Evolutionary conservation across 2,888 invertebrate genomes (phyloP).

Genomic region (Anticlea derivata): DNA sequence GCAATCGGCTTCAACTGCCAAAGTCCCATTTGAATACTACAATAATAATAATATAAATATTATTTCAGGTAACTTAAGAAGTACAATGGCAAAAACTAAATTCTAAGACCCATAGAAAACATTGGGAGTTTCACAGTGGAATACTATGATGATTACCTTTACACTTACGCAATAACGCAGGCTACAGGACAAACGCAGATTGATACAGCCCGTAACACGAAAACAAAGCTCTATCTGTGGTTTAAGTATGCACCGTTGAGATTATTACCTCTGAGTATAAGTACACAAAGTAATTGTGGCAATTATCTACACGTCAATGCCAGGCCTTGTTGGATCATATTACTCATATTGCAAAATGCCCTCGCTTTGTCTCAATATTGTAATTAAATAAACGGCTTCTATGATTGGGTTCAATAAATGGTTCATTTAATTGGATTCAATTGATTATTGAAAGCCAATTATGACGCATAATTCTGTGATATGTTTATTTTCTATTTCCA

Average conservation of each 20-base stretch:
- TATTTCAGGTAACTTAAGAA: too few relatives aligned
- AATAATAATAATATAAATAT: too few relatives aligned
- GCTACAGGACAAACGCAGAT: neutral
- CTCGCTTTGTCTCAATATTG: constrained; percentile 35
- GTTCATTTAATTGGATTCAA: constrained; percentile 13
- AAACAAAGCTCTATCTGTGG: neutral
- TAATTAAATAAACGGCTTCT: constrained; percentile 26
- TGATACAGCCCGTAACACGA: neutral
- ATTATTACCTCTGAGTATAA: constrained; percentile 2
- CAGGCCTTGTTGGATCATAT: constrained; percentile 25
- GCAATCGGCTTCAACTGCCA: too few relatives aligned
- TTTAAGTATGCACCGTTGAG: neutral
- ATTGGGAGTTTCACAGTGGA: too few relatives aligned
- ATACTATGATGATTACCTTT: too few relatives aligned
- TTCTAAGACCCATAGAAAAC: too few relatives aligned
- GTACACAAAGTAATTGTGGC: constrained; percentile 22
- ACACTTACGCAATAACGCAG: too few relatives aligned
- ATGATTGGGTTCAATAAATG: constrained; percentile 15
- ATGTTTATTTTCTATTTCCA: constrained; percentile 1
- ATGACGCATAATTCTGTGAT: constrained; percentile 1
- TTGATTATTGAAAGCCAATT: constrained; percentile 13
- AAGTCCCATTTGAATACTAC: too few relatives aligned
- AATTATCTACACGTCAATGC: constrained; percentile 28
- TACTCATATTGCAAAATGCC: constrained; percentile 32
- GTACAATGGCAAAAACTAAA: too few relatives aligned